phyloP scores from a whole-genome alignment of 2,888 invertebrate species.

The Mechanitis mazaeus region DNA sequence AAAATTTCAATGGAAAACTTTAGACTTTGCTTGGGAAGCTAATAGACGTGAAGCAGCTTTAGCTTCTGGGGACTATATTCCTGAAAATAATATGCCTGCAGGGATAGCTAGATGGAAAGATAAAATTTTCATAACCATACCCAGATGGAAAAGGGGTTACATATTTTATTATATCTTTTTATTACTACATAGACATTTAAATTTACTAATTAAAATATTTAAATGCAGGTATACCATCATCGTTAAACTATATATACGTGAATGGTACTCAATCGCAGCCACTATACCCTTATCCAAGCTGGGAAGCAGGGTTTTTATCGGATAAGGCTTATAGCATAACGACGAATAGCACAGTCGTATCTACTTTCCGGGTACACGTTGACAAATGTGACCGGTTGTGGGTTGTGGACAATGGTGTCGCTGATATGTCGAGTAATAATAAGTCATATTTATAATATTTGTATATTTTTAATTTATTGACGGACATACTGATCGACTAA shows the following conservation, averaged over 20 bases:
- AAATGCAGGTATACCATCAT: slow-evolving; percentile 49
- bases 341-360: slow-evolving; percentile 78
- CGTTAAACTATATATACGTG: slow-evolving; percentile 73
- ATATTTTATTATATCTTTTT: not conserved
- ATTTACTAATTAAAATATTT: not conserved
- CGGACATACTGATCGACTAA: too few relatives aligned
- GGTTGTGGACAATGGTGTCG: slow-evolving; percentile 86
- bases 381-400: slow-evolving; percentile 85
- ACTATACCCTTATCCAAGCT: slow-evolving; percentile 83
- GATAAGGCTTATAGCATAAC: slow-evolving; percentile 42
- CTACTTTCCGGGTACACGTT: slow-evolving; percentile 81
- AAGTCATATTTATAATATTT: slow-evolving; percentile 1
- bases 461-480: not conserved
- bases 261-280: slow-evolving; percentile 78
- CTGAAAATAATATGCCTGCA: slow-evolving; percentile 80
- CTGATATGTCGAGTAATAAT: slow-evolving; percentile 79
- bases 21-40: slow-evolving; percentile 79
- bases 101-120: slow-evolving; percentile 82
- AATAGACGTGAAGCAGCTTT: slow-evolving; percentile 72
- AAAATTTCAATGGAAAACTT: slow-evolving; percentile 77
- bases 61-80: slow-evolving; percentile 73
- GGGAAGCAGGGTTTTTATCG: slow-evolving; percentile 84
- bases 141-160: slow-evolving; percentile 79
- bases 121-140: slow-evolving; percentile 81
- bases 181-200: not conserved